These are phyloP conservation scores for Chironex yamaguchii DNA, from an alignment of 30 jellyfish, hydroid and myxozoan genomes.

Conservation along the genomic window DNA sequence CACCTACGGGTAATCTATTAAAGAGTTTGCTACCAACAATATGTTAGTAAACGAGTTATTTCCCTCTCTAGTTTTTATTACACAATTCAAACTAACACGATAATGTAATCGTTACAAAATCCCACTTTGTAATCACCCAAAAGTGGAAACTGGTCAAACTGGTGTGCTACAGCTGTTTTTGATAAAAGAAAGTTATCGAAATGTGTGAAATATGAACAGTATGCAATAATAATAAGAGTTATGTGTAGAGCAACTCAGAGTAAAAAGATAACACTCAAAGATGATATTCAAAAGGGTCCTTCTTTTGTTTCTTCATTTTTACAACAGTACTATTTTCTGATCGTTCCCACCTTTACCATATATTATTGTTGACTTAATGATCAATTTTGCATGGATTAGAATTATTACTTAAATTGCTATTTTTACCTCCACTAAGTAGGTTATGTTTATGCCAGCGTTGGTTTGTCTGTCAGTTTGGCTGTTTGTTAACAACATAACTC, in stretches of 20 bases:
- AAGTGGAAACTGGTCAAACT: not conserved
- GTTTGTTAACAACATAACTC: too few relatives aligned
- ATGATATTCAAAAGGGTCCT: not conserved
- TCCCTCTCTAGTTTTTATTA: not conserved
- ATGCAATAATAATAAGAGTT: not conserved
- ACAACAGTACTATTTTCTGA: not conserved
- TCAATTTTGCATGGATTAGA: too few relatives aligned
- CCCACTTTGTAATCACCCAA: too few relatives aligned
- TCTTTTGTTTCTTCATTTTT: not conserved
- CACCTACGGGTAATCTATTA: not conserved
- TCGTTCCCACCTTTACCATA: not conserved
- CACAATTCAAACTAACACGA: not conserved
- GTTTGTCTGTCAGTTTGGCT: too few relatives aligned
- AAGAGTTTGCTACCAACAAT: not conserved
- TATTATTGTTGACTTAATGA: not conserved
- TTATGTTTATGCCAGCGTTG: too few relatives aligned
- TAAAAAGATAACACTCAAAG: not conserved
- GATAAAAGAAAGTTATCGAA: not conserved
- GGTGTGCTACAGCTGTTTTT: not conserved
- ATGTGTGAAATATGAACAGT: not conserved
- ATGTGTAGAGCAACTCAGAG: not conserved
- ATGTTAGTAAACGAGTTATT: not conserved
- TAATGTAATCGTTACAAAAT: not conserved
- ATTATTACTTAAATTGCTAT: too few relatives aligned
- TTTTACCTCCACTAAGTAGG: too few relatives aligned